Evolutionary conservation across 2,888 invertebrate species (phyloP).

Genomic region (Scelioninae gen. 1): DNA sequence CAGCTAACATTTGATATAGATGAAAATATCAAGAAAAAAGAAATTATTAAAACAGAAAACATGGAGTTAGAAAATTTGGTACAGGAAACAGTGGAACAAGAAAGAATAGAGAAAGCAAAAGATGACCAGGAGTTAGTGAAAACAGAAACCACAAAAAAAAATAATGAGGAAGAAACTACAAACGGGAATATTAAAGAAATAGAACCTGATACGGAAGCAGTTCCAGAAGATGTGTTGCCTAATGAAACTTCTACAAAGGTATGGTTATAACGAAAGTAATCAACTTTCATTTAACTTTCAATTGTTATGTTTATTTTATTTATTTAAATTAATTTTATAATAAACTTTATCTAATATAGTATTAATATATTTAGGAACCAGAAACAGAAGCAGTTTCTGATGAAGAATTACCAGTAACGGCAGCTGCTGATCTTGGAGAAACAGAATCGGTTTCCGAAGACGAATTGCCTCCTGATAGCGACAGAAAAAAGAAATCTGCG

Average conservation of each 20-base stretch:
- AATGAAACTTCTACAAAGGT: slow-evolving; percentile 83
- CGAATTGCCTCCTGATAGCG: slow-evolving; percentile 88
- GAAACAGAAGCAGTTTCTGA: slow-evolving; percentile 94
- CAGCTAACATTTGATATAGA: no score
- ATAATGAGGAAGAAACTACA: slow-evolving; percentile 62
- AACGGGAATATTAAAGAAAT: slow-evolving; percentile 81
- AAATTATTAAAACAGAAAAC: no score
- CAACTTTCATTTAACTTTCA: no score
- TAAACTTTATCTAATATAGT: no score
- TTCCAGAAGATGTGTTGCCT: slow-evolving; percentile 91
- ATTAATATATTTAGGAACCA: slow-evolving; percentile 85
- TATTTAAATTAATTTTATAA: no score
- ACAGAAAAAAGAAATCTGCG: slow-evolving; percentile 86
- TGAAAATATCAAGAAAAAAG: no score
- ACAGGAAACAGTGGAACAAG: not conserved
- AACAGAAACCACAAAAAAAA: not conserved
- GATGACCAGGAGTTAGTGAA: not conserved
- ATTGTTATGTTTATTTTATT: no score
- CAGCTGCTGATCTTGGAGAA: slow-evolving; percentile 91
- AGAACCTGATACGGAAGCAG: slow-evolving; percentile 92
- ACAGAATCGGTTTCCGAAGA: slow-evolving; percentile 94
- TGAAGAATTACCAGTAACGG: slow-evolving; percentile 90
- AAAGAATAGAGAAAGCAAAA: no score
- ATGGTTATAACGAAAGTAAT: not conserved
- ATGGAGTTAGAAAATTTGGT: no score